These are phyloP conservation scores for Entosphenus tridentatus DNA, from an alignment of 2,113 vertebrate species.

Conservation along the genomic window DNA sequence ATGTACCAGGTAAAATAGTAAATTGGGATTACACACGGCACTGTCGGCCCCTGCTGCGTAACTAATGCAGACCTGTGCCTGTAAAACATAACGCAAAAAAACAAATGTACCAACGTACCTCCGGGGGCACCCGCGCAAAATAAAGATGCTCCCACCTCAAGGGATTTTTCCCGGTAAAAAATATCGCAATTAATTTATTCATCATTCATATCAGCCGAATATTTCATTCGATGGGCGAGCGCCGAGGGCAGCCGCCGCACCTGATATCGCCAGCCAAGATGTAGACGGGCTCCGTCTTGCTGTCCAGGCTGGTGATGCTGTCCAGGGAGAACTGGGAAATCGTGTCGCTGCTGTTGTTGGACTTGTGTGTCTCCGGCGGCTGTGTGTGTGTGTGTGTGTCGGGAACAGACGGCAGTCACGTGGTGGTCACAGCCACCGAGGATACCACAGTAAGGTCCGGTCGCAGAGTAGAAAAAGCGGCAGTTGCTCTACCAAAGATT, in stretches of 20 bases:
- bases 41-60: too few species aligned
- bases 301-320: conserved; percentile 90
- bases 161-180: too few species aligned
- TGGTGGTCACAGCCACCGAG: not conserved
- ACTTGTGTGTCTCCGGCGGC: conserved; percentile 49
- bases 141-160: too few species aligned
- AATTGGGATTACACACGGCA: too few species aligned
- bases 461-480: too few species aligned
- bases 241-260: conserved; percentile 17
- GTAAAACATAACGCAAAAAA: too few species aligned
- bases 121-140: too few species aligned
- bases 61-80: too few species aligned
- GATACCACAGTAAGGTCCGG: not conserved
- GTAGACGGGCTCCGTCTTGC: conserved; percentile 58
- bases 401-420: too few species aligned
- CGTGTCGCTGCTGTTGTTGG: conserved; percentile 79
- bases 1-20: too few species aligned
- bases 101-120: too few species aligned
- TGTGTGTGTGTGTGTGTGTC: conserved; percentile 13
- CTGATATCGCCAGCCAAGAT: conserved; percentile 82
- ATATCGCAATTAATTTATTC: not conserved
- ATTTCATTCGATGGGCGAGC: not conserved
- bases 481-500: too few species aligned
- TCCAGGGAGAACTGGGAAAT: conserved; percentile 96
- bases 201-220: not conserved